A percentile compares a stretch with the other conserved stretches of the same genome.
These are phyloP conservation scores for Conus canariensis DNA, from an alignment of 2,888 invertebrate species.

Conservation along the genomic window DNA sequence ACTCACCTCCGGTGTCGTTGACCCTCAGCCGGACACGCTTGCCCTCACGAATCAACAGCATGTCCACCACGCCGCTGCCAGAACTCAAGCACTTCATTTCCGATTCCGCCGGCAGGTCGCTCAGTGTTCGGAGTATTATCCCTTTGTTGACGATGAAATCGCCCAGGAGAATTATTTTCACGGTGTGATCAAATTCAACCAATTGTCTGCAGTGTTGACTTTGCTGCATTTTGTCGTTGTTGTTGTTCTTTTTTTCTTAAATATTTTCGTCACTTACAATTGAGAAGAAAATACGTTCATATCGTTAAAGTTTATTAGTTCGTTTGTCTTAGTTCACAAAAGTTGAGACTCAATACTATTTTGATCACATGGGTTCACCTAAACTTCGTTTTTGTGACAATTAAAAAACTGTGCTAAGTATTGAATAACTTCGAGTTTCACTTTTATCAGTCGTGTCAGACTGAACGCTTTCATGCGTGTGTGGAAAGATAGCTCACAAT, in stretches of 20 bases:
- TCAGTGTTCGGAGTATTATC: constrained; percentile 3
- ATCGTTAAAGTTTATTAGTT: not conserved
- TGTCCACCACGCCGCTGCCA: constrained; percentile 25
- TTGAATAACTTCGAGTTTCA: too few relatives aligned
- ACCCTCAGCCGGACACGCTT: not conserved
- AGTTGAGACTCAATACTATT: too few relatives aligned
- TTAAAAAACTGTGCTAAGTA: too few relatives aligned
- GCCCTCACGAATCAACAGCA: constrained; percentile 33
- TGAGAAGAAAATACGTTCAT: not conserved
- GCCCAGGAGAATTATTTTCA: constrained; percentile 36
- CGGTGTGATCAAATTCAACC: not conserved
- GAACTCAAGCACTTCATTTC: not conserved
- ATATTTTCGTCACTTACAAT: not conserved
- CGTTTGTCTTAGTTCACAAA: too few relatives aligned
- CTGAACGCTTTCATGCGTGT: too few relatives aligned
- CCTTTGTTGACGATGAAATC: constrained; percentile 32
- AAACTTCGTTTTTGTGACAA: not conserved
- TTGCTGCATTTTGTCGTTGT: not conserved
- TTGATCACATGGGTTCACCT: too few relatives aligned
- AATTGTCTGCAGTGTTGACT: not conserved
- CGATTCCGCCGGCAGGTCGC: not conserved
- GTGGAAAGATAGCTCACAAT: too few relatives aligned
- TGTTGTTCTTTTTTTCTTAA: not conserved
- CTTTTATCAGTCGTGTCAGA: too few relatives aligned
- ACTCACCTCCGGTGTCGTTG: constrained; percentile 32